Evolutionary conservation across 2,797 vertebrate species (phyloP).

Genomic region (Eremophila alpestris): DNA sequence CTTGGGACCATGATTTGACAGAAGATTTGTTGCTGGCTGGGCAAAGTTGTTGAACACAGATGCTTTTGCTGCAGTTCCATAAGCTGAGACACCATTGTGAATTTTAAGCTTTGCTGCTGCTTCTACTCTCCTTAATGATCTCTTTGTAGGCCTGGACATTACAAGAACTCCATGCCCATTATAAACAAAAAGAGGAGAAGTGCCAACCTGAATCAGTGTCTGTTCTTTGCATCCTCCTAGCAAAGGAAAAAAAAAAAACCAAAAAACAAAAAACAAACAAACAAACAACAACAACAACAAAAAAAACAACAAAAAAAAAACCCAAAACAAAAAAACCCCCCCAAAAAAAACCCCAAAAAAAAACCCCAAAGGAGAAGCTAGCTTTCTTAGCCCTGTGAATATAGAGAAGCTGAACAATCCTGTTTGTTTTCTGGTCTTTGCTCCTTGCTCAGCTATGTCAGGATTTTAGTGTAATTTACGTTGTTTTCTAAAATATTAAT

Average conservation of each 20-base stretch:
- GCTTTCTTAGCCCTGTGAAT: not conserved
- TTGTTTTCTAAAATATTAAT: slow-evolving; percentile 67
- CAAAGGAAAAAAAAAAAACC: not conserved
- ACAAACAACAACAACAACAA: no score
- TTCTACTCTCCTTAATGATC: slow-evolving; percentile 8
- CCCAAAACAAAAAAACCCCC: no score
- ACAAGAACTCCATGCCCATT: not conserved
- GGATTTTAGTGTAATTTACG: slow-evolving; percentile 41
- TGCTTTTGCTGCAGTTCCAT: slow-evolving; percentile 45
- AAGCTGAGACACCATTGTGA: slow-evolving; percentile 29
- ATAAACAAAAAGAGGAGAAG: not conserved
- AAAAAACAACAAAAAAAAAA: not conserved
- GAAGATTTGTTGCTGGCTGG: slow-evolving; percentile 55
- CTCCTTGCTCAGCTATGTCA: slow-evolving; percentile 31
- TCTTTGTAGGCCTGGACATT: not conserved
- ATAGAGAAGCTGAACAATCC: not conserved
- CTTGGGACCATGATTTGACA: slow-evolving; percentile 58
- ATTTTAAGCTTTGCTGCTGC: slow-evolving; percentile 48
- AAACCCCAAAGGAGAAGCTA: not conserved
- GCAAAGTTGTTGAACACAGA: slow-evolving; percentile 49
- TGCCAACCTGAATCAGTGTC: not conserved
- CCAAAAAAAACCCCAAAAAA: not conserved
- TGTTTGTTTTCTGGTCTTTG: slow-evolving; percentile 30
- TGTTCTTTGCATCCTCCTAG: not conserved
- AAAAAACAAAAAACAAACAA: no score